Percentiles rank a stretch among this genome's conserved stretches.
phyloP scores from a whole-genome alignment of 2,888 invertebrate species.

The Leucozona laternaria region DNA sequence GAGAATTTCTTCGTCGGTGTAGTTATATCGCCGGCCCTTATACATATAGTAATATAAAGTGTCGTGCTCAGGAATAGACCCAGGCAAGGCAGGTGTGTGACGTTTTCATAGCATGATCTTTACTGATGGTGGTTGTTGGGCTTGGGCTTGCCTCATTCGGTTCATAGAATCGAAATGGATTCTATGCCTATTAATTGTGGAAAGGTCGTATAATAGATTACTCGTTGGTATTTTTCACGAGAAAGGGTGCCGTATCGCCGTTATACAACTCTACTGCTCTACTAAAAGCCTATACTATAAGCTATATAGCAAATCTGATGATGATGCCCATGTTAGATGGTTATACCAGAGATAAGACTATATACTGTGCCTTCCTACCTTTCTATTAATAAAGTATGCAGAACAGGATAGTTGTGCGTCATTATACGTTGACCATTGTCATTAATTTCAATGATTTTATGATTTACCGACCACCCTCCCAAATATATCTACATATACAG shows the following conservation, averaged over 20 bases:
- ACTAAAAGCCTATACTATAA: not conserved
- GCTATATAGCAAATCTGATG: conserved; percentile 3
- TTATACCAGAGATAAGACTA: conserved; percentile 50
- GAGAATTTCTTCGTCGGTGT: conserved; percentile 28
- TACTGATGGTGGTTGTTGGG: conserved; percentile 25
- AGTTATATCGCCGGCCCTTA: conserved; percentile 6
- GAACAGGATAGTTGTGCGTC: conserved; percentile 62
- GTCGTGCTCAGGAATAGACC: not conserved
- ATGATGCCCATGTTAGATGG: conserved; percentile 64
- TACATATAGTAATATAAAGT: not conserved
- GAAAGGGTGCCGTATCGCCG: conserved; percentile 52
- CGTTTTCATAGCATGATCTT: conserved; percentile 53
- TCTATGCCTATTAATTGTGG: conserved; percentile 69
- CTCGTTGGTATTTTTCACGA: conserved; percentile 37
- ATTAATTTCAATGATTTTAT: conserved; percentile 73
- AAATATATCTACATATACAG: not conserved
- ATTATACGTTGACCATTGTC: conserved; percentile 65
- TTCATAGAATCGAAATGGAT: conserved; percentile 66
- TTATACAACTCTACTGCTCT: not conserved
- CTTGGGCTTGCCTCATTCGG: conserved; percentile 38
- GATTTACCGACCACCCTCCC: conserved; percentile 44
- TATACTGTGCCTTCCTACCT: conserved; percentile 13
- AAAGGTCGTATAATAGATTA: conserved; percentile 64
- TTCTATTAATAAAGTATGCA: conserved; percentile 71
- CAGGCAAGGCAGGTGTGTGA: conserved; percentile 73